These are phyloP conservation scores for Triplophysa siluroides DNA, from an alignment of 2,113 vertebrate species.

Conservation along the genomic window DNA sequence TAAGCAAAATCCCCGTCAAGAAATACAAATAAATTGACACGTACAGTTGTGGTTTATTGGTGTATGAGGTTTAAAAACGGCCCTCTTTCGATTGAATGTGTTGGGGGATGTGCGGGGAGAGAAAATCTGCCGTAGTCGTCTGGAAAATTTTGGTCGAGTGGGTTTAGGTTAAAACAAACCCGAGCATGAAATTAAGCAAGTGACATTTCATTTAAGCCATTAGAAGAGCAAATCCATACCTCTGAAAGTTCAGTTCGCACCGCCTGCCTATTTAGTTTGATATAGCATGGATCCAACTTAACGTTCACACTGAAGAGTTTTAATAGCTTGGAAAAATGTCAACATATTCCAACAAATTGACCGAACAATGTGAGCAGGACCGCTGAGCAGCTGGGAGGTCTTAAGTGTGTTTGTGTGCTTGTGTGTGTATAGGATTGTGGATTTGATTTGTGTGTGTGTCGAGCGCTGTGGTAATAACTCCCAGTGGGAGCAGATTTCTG, in stretches of 20 bases:
- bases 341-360: slow-evolving; percentile 28
- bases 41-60: slow-evolving; percentile 3
- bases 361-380: background rate
- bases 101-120: background rate
- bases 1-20: slow-evolving; percentile 17
- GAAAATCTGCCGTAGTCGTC: background rate
- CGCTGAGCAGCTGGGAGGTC: slow-evolving; percentile 29
- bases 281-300: slow-evolving; percentile 5
- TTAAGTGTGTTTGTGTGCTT: slow-evolving; percentile 27
- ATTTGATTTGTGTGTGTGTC: slow-evolving; percentile 25
- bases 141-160: background rate
- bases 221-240: slow-evolving; percentile 35
- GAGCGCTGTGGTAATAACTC: slow-evolving; percentile 73
- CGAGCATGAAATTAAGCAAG: slow-evolving; percentile 11
- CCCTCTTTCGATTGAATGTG: background rate
- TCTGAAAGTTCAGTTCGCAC: slow-evolving; percentile 34
- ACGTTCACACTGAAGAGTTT: background rate
- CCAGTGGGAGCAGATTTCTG: slow-evolving; percentile 69
- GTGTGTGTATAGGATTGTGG: slow-evolving; percentile 10
- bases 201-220: slow-evolving; percentile 36
- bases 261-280: slow-evolving; percentile 10
- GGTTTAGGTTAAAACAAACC: slow-evolving; percentile 4
- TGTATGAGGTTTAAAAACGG: background rate
- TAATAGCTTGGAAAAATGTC: slow-evolving; percentile 41
- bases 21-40: slow-evolving; percentile 13